Conservation (phyloP, 2,113 vertebrate species). For the Zeus faber region DNA sequence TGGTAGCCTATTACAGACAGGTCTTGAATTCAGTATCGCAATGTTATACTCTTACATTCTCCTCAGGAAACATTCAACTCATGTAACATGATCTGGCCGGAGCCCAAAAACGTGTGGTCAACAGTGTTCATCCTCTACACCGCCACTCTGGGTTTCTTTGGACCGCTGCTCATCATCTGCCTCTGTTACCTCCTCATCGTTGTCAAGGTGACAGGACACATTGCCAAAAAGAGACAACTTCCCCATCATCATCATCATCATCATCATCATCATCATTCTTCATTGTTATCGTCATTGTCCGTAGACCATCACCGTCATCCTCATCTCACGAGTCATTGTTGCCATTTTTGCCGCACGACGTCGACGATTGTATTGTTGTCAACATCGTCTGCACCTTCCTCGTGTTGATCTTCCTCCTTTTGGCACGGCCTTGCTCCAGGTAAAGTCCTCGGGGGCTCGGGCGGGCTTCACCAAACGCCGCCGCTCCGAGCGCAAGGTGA, state of each 20-base stretch:
- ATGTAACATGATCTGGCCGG: constrained; percentile 95
- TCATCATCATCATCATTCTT: neutral
- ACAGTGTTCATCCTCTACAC: constrained; percentile 91
- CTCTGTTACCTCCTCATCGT: constrained; percentile 91
- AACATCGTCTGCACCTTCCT: no score
- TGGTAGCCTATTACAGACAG: no score
- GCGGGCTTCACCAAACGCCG: constrained; percentile 83
- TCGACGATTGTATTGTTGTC: no score
- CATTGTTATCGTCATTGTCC: neutral
- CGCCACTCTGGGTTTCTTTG: constrained; percentile 87
- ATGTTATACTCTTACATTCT: neutral
- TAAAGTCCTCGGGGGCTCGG: constrained; percentile 80
- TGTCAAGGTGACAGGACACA: constrained; percentile 72
- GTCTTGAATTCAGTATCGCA: no score
- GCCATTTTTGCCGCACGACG: no score
- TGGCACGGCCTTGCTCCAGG: constrained; percentile 69
- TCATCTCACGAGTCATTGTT: no score
- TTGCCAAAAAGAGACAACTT: neutral
- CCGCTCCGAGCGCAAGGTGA: constrained; percentile 86
- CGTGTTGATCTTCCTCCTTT: neutral
- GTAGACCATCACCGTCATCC: no score
- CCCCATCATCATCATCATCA: neutral
- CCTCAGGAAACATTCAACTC: constrained; percentile 79
- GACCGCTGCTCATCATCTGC: constrained; percentile 88
- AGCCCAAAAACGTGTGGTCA: constrained; percentile 84